A percentile compares a stretch with the other conserved stretches of the same genome.
Conservation (phyloP, 2,113 vertebrate species). For the Oncorhynchus tshawytscha region DNA sequence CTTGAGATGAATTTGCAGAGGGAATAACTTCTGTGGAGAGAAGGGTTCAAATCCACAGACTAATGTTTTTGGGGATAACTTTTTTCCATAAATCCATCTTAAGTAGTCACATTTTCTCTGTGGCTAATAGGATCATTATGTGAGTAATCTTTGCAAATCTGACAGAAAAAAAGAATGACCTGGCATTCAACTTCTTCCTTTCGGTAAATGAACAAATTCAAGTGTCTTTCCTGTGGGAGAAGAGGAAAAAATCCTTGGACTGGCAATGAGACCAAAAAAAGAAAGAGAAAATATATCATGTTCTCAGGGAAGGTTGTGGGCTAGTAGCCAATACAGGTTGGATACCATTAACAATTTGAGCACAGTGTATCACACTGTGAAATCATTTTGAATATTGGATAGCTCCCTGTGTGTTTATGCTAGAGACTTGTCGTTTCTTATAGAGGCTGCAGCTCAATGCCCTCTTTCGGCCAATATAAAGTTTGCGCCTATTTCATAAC, state of each 20-base stretch:
- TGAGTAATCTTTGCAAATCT: conserved; percentile 79
- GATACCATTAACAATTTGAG: conserved; percentile 5
- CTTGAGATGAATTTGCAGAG: conserved; percentile 65
- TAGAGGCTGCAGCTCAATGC: too few relatives aligned
- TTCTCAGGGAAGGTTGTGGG: conserved; percentile 58
- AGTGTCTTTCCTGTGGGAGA: conserved; percentile 78
- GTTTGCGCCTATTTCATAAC: too few relatives aligned
- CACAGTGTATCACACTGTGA: too few relatives aligned
- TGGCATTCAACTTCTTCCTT: conserved; percentile 79
- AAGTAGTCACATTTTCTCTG: conserved; percentile 76
- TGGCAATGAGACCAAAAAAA: conserved; percentile 65
- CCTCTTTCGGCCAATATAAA: too few relatives aligned
- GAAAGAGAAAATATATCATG: conserved; percentile 55
- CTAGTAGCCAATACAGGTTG: conserved; percentile 28
- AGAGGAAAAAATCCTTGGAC: conserved; percentile 46
- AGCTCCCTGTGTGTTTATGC: too few relatives aligned
- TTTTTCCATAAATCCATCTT: conserved; percentile 79
- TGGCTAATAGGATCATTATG: conserved; percentile 80
- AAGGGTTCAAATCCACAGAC: conserved; percentile 45
- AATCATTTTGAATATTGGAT: too few relatives aligned
- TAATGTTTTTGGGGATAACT: conserved; percentile 66
- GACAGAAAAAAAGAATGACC: conserved; percentile 72
- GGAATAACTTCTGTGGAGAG: conserved; percentile 43
- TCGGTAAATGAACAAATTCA: conserved; percentile 76
- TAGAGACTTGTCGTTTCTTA: too few relatives aligned